Base-by-base conservation (phyloP, 2,888 invertebrate genomes). In the Pelosia muscerda region DNA sequence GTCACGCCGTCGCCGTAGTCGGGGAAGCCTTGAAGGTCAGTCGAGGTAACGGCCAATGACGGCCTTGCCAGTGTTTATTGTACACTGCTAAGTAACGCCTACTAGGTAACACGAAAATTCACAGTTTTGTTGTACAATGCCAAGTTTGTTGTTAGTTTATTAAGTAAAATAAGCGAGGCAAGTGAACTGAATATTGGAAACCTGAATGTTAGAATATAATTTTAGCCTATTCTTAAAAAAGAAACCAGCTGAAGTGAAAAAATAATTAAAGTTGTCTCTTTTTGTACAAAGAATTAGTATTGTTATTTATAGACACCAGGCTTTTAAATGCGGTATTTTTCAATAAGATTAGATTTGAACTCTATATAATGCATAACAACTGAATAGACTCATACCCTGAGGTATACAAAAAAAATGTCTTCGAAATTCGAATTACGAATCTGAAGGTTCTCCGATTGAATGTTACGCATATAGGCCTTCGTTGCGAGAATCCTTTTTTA, bases 391-490 rank as follows among this genome's bases (percentile, higher is more conserved):
- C 15, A 42, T 6, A 4, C 19, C 2, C 42, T n/a, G n/a, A 49
- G 15, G 22, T 22, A 13, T 8, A n/a, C 15, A n/a, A 11, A 22
- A 15, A 26, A 15, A 8, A 26, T 15, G 13, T 49, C 6, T 71
- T 79, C 56, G 11, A 68, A 72, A 72, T 75, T 77, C 55, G 64
- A 79, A 49, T 49, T 49, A 49, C 49, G 55, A 77, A 65, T 64
- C 58, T 76, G 80, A 73, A 75, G 62, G 83, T 80, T 54, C 59
- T 64, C 65, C 66, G 72, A 74, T 77, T 79, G 77, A 72, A 66
- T 71, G 84, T 85, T 84, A 86, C 83, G 87, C 82, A 77, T 81
- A 76, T 79, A 85, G 91, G 89, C 92, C 92, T 92, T 90, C 89
- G 81, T 53, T 76, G 84, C 88, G 89, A 90, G 90, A 84, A 78